Evolutionary conservation across 1,140 invertebrate species (phyloP).

Genomic region (Drosophila eugracilis): DNA sequence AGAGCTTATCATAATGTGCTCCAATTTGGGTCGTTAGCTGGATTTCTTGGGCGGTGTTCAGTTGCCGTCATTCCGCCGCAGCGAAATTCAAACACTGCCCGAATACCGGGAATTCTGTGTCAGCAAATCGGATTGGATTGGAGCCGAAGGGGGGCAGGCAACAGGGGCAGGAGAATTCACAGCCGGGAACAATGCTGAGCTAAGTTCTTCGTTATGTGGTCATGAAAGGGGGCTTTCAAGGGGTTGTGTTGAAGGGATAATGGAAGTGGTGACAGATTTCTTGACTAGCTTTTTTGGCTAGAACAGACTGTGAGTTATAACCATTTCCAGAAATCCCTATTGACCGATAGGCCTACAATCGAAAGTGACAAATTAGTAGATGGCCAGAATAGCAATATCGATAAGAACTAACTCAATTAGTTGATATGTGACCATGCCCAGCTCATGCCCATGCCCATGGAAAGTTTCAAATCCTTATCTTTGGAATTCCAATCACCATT

Average conservation of each 20-base stretch:
- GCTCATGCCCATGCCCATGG: constrained; percentile 10
- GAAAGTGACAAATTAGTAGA: constrained; percentile 34
- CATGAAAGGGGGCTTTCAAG: background rate
- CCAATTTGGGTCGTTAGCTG: background rate
- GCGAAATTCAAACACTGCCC: constrained; percentile 11
- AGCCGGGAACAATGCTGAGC: constrained; percentile 12
- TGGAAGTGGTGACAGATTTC: background rate
- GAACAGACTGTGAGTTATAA: too few species aligned
- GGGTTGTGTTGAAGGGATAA: background rate
- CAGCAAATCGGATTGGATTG: constrained; percentile 20
- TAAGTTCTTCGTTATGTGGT: constrained; percentile 5
- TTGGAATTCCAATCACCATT: constrained; percentile 11
- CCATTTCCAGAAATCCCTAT: background rate
- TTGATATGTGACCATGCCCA: too few species aligned
- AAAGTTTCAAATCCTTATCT: constrained; percentile 36
- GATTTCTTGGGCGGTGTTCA: constrained; percentile 6
- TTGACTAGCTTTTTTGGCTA: too few species aligned
- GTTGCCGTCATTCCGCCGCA: constrained; percentile 3
- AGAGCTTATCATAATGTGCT: constrained; percentile 23
- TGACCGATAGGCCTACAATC: constrained; percentile 13
- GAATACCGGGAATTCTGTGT: constrained; percentile 25
- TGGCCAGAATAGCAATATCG: constrained; percentile 7
- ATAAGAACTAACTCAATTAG: constrained; percentile 43
- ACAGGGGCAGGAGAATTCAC: too few species aligned
- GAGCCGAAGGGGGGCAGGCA: too few species aligned